Evolutionary conservation across 2,888 invertebrate species (phyloP), one percentile per base, ranked within the genome.

Genomic region (Endomychus coccineus): DNA sequence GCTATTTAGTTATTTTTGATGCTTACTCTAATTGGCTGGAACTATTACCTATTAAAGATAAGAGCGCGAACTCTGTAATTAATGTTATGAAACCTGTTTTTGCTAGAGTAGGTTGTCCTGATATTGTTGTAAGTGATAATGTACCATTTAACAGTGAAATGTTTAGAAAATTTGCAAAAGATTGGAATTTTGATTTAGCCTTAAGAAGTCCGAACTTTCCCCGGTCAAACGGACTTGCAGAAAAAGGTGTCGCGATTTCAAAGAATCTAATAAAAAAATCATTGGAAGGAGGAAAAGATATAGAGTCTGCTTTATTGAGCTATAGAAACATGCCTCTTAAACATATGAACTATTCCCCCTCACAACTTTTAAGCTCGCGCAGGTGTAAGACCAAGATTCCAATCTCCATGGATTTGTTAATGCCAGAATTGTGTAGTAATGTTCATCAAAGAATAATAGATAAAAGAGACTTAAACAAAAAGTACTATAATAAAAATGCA

Each of bases 1-100:
- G 36, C 13, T 50, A 42, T 39, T 17, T 48, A 6, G 19, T 27
- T 14, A 17, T 25, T 4, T 17, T 27, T 27, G 35, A 35, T 35
- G 35, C 35, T 9, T 28, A 28, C 28, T 35, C 28, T 12, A 28
- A 35, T 28, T 35, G 35, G 17, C 11, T 35, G 10, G 28, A 35
- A 17, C 11, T 36, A 11, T 10, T 19, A 10, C 15, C 22, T 16
- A 27, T 15, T 27, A 15, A 3, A 5, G 27, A 36, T 23, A 36
- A 36, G 16, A 30, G 24, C 12, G 31, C 36, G 3, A 16, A 23
- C 7, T 5, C 23, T 17, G 27, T 13, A 2, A 27, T 27, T 6
- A 9, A 25, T 9, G 13, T 7, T 13, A 25, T 25, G 16, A 36
- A 36, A 16, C 14, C 30, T 14, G 29, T 36, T 13, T 36, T 36